Conservation (phyloP, 2,888 invertebrate genomes). For the Drosophila multiciliata region DNA sequence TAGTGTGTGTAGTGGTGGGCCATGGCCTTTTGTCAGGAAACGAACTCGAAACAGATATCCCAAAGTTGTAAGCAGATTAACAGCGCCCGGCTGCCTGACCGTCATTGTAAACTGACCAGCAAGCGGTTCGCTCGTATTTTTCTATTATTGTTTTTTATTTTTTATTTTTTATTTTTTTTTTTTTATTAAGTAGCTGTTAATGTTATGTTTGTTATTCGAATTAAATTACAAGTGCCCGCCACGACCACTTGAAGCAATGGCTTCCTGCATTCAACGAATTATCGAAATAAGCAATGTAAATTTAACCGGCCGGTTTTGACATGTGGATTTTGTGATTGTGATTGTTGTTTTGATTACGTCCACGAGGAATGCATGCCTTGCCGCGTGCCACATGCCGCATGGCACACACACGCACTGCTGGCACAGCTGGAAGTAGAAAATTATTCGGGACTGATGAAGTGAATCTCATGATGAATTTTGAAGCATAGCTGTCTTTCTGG, state of each 20-base stretch:
- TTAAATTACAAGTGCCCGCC: not conserved
- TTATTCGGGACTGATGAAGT: not conserved
- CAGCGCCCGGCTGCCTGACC: conserved; percentile 44
- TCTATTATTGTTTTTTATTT: not conserved
- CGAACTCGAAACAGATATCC: conserved; percentile 54
- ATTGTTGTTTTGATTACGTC: not conserved
- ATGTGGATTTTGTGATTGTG: not conserved
- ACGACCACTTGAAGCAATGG: not conserved
- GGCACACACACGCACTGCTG: not conserved
- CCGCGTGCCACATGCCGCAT: conserved; percentile 10
- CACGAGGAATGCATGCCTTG: not conserved
- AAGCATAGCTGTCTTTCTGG: not conserved
- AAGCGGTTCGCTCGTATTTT: conserved; percentile 21
- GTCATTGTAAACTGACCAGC: conserved; percentile 39
- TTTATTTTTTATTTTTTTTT: not conserved
- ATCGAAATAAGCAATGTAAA: conserved; percentile 12
- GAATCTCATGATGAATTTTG: not conserved
- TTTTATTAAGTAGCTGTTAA: not conserved
- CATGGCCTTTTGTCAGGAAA: conserved; percentile 53
- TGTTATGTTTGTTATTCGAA: not conserved
- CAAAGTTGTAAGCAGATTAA: conserved; percentile 46
- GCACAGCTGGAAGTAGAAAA: not conserved
- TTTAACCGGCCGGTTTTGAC: conserved; percentile 25
- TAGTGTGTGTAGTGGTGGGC: conserved; percentile 20
- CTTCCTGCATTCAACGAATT: conserved; percentile 7